phyloP scores from a whole-genome alignment of 2,797 vertebrate genomes.

The Neostethus bicornis region DNA sequence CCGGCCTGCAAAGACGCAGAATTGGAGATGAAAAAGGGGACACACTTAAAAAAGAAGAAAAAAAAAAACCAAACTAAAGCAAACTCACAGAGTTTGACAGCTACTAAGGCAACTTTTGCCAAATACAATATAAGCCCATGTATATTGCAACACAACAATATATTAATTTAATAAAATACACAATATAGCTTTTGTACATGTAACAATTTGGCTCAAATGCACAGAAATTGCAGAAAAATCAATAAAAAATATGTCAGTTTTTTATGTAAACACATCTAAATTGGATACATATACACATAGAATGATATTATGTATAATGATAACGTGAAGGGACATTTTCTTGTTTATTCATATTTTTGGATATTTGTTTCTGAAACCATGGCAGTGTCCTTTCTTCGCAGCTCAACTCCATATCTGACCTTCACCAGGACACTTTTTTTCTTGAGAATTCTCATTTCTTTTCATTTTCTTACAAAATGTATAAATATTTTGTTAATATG shows the following conservation, averaged over 20 bases:
- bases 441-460: constrained; percentile 61
- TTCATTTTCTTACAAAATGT: constrained; percentile 78
- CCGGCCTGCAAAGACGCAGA: constrained; percentile 75
- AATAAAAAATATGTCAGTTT: constrained; percentile 98
- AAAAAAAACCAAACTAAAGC: constrained; percentile 80
- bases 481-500: constrained; percentile 86
- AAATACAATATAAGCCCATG: constrained; percentile 99
- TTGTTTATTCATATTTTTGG: constrained; percentile 75
- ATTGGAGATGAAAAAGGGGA: constrained; percentile 46
- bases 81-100: constrained; percentile 99
- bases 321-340: constrained; percentile 92
- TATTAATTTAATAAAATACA: constrained; percentile 99
- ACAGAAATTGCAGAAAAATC: constrained; percentile 99
- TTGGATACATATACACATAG: constrained; percentile 99
- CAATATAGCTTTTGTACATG: constrained; percentile 99
- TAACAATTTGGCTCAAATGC: constrained; percentile 99
- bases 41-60: constrained; percentile 43
- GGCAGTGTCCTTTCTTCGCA: constrained; percentile 92
- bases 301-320: constrained; percentile 94
- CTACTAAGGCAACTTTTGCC: constrained; percentile 99
- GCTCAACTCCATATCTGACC: constrained; percentile 59
- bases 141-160: constrained; percentile 99
- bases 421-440: constrained; percentile 65
- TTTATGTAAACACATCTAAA: constrained; percentile 99
- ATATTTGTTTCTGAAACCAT: constrained; percentile 83